Evolutionary conservation across 2,888 invertebrate species (phyloP), one percentile per base, ranked within the genome.

Genomic region (Hirudinaria manillensis): DNA sequence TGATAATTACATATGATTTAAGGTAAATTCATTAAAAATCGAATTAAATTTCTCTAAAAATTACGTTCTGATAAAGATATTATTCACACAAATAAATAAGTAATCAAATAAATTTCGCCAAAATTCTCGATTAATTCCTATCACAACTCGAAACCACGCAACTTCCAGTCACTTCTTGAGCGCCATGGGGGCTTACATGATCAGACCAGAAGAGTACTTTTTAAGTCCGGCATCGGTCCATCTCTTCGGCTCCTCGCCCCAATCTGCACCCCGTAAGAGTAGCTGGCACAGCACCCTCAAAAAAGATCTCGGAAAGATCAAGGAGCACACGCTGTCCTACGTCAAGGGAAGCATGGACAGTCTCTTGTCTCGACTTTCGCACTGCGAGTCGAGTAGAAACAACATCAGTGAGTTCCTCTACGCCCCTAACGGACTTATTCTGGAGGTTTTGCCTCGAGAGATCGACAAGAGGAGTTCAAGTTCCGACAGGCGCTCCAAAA

Each of bases 261-360:
- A 32, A 4, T n/a, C 32, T 29, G 21, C 19, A 61, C 34, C n/a
- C n/a, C 56, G 29, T 29, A 65, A 73, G 34, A 38, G 19, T 24
- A 55, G 32, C 34, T 72, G 72, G 72, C 72, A 72, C 27, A 56
- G 53, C n/a, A 72, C 34, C 56, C n/a, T 72, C 10, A 51, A 53
- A 34, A 27, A 29, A 4, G 72, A 72, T 32, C 24, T 72, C 16
- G 34, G 56, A 4, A 72, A 72, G 53, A 38, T 72, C 56, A 53
- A 56, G 32, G 34, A 55, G 24, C 68, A 68, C 32, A 45, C 72
- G 3, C 29, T 45, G 0, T 61, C 61, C n/a, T 36, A 32, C 32
- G 27, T 75, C 51, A 75, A 53, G 27, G 75, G 75, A 13, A 75
- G 75, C 38, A 68, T 68, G 53, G 75, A 75, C 36, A 68, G 70